phyloP scores from a whole-genome alignment of 1,140 invertebrate genomes.

The Pseudomyrmex concolor region DNA sequence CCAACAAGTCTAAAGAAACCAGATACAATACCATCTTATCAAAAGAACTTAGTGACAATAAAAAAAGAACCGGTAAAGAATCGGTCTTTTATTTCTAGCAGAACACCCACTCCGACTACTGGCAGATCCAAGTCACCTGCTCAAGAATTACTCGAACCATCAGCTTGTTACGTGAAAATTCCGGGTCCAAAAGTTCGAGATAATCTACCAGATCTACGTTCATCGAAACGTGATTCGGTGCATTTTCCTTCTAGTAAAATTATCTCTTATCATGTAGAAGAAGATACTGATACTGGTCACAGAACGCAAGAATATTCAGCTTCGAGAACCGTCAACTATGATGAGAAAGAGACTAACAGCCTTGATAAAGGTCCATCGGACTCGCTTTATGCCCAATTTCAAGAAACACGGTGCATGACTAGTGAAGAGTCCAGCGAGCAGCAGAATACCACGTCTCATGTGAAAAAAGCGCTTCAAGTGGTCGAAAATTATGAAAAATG shows the following conservation, averaged over 20 bases:
- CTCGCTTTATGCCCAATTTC: constrained; percentile 75
- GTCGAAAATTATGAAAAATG: constrained; percentile 75
- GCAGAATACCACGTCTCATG: constrained; percentile 54
- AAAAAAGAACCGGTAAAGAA: constrained; percentile 77
- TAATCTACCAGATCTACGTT: constrained; percentile 48
- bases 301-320: constrained; percentile 68
- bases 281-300: constrained; percentile 79
- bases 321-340: constrained; percentile 59
- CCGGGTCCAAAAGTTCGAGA: constrained; percentile 77
- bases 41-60: constrained; percentile 79
- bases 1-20: constrained; percentile 79
- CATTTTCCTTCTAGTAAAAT: constrained; percentile 68
- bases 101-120: constrained; percentile 80
- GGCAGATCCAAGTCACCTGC: constrained; percentile 77
- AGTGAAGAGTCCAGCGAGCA: constrained; percentile 73
- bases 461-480: constrained; percentile 71
- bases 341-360: constrained; percentile 74
- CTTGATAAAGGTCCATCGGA: constrained; percentile 52
- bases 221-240: constrained; percentile 50
- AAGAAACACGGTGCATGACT: constrained; percentile 73
- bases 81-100: constrained; percentile 76
- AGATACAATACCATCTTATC: constrained; percentile 82
- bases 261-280: constrained; percentile 76
- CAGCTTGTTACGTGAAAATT: constrained; percentile 72
- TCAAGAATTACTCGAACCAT: constrained; percentile 72